phyloP scores from a whole-genome alignment of 1,140 invertebrate genomes.

The Anoplophora glabripennis region DNA sequence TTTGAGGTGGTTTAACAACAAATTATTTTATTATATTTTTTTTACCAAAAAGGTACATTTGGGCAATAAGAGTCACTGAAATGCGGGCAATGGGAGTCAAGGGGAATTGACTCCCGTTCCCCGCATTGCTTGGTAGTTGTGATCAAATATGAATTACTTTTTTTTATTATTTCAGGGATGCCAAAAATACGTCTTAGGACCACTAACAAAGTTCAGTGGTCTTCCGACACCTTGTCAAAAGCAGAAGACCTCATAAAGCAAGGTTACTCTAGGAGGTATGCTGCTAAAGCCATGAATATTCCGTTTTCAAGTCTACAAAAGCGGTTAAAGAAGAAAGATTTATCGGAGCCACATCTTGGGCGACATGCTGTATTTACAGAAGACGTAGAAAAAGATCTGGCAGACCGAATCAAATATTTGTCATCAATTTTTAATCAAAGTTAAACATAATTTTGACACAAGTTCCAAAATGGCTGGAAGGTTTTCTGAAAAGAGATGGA shows the following conservation, averaged over 20 bases:
- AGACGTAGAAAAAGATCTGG: background rate
- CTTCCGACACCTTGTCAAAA: slow-evolving; percentile 5
- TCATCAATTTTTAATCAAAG: background rate
- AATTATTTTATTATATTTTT: too few species aligned
- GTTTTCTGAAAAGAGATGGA: slow-evolving; percentile 33
- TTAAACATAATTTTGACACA: slow-evolving; percentile 34
- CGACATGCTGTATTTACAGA: background rate
- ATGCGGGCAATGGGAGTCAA: slow-evolving; percentile 1
- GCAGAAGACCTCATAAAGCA: slow-evolving; percentile 6
- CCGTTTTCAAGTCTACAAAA: too few species aligned
- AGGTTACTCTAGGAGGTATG: slow-evolving; percentile 10
- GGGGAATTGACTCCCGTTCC: slow-evolving; percentile 3
- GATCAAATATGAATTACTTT: background rate
- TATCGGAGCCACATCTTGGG: background rate
- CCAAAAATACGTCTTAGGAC: background rate
- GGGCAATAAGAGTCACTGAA: background rate
- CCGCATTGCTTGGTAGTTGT: background rate
- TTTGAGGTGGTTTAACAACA: too few species aligned
- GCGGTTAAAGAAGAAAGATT: slow-evolving; percentile 2
- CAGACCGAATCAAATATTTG: background rate
- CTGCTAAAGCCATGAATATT: too few species aligned
- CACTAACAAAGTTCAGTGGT: slow-evolving; percentile 13
- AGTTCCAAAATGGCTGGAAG: slow-evolving; percentile 25
- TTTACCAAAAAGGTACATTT: background rate
- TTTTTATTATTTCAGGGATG: slow-evolving; percentile 7